These are phyloP conservation scores for Timema cristinae DNA, from an alignment of 2,888 invertebrate genomes.

Conservation along the genomic window DNA sequence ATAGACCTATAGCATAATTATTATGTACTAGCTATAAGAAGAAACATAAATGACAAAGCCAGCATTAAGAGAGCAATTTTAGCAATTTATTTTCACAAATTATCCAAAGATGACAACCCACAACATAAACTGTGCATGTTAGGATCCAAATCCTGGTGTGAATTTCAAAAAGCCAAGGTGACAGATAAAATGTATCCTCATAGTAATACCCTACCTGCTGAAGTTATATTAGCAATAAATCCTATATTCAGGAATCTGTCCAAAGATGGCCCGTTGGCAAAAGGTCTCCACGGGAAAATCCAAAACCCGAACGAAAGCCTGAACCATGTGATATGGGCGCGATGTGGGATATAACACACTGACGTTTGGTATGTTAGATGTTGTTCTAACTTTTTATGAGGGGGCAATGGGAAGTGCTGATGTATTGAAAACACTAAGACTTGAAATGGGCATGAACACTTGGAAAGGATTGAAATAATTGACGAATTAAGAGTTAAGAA, in stretches of 20 bases:
- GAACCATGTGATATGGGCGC: background rate
- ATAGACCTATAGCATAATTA: slow-evolving; percentile 16
- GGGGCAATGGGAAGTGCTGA: too few relatives aligned
- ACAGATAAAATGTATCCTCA: background rate
- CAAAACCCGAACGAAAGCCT: slow-evolving; percentile 11
- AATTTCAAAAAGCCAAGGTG: background rate
- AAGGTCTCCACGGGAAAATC: slow-evolving; percentile 19
- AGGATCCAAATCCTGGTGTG: slow-evolving; percentile 6
- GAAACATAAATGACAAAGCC: slow-evolving; percentile 13
- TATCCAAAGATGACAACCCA: slow-evolving; percentile 24
- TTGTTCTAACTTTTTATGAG: too few relatives aligned
- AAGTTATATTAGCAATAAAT: slow-evolving; percentile 27
- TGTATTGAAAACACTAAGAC: too few relatives aligned
- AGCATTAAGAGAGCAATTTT: slow-evolving; percentile 23
- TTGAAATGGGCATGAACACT: too few relatives aligned
- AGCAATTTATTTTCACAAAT: slow-evolving; percentile 25
- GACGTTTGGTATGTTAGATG: background rate
- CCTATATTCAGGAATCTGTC: slow-evolving; percentile 23
- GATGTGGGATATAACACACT: slow-evolving; percentile 1
- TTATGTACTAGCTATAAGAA: slow-evolving; percentile 24
- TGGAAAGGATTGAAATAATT: too few relatives aligned
- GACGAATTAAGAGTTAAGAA: too few relatives aligned
- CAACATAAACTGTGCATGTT: slow-evolving; percentile 23
- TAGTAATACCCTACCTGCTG: slow-evolving; percentile 21
- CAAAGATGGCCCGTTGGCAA: slow-evolving; percentile 7